phyloP scores from a whole-genome alignment of 2,888 invertebrate species.

The Meghimatium bilineatum region DNA sequence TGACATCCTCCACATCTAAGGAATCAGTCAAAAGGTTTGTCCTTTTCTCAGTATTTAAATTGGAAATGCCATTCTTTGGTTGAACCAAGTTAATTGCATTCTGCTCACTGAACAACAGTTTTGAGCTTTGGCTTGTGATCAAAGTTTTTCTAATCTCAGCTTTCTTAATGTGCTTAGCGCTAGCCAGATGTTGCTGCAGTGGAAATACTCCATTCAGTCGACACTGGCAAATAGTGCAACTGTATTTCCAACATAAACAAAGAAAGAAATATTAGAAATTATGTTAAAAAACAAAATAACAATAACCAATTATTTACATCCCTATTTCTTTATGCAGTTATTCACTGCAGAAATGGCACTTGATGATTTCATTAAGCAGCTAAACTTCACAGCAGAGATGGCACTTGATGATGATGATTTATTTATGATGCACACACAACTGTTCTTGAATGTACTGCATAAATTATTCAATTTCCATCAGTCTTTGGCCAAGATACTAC shows the following conservation, averaged over 20 bases:
- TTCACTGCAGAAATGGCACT: too few species aligned
- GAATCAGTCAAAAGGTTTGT: background rate
- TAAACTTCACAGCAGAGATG: too few species aligned
- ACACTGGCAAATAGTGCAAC: constrained; percentile 59
- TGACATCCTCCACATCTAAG: background rate
- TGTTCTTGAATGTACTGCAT: too few species aligned
- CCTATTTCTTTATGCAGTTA: too few species aligned
- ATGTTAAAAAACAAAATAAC: background rate
- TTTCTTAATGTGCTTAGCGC: constrained; percentile 57
- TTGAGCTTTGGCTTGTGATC: background rate
- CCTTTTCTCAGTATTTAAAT: constrained; percentile 44
- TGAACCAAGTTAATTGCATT: constrained; percentile 48
- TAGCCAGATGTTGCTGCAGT: constrained; percentile 58
- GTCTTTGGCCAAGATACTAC: too few species aligned
- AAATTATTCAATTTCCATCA: too few species aligned
- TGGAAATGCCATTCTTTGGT: constrained; percentile 54
- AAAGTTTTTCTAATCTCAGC: constrained; percentile 20
- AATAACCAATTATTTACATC: background rate
- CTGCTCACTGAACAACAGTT: constrained; percentile 53
- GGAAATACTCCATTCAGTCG: constrained; percentile 57
- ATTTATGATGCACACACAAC: too few species aligned
- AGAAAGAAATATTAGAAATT: background rate
- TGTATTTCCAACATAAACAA: background rate
- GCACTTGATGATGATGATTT: too few species aligned
- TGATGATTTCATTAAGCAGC: too few species aligned